A percentile compares a stretch with the other conserved stretches of the same genome.
These are phyloP conservation scores for Marisa cornuarietis DNA, from an alignment of 1,140 invertebrate genomes.

Conservation along the genomic window DNA sequence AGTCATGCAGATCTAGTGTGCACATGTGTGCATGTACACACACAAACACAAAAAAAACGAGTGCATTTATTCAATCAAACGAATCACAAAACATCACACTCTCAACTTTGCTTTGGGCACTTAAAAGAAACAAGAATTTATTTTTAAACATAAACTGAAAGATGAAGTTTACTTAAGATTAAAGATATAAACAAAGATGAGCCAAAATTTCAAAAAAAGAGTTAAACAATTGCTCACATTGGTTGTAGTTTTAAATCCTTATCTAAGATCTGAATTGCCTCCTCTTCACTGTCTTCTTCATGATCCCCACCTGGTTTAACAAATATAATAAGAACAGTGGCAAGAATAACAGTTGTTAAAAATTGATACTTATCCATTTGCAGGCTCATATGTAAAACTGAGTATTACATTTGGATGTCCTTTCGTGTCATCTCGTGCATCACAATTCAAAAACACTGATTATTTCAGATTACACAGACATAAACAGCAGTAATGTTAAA, in stretches of 20 bases:
- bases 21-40: neutral
- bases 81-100: neutral
- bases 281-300: slow-evolving; percentile 47
- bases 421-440: too few relatives aligned
- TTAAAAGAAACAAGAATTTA: neutral
- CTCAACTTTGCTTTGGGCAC: neutral
- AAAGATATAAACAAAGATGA: neutral
- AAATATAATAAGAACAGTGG: too few relatives aligned
- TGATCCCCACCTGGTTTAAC: slow-evolving; percentile 29
- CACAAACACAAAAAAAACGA: neutral
- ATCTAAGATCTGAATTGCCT: slow-evolving; percentile 32
- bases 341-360: too few relatives aligned
- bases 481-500: too few relatives aligned
- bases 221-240: neutral
- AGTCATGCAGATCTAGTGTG: neutral
- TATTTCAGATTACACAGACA: too few relatives aligned
- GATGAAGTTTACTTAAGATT: neutral
- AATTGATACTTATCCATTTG: too few relatives aligned
- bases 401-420: too few relatives aligned
- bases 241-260: slow-evolving; percentile 12
- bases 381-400: too few relatives aligned
- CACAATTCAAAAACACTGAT: too few relatives aligned
- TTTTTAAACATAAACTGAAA: neutral
- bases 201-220: neutral
- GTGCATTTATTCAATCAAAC: neutral